Conservation (phyloP, 1,140 invertebrate genomes). For the Diabrotica virgifera region DNA sequence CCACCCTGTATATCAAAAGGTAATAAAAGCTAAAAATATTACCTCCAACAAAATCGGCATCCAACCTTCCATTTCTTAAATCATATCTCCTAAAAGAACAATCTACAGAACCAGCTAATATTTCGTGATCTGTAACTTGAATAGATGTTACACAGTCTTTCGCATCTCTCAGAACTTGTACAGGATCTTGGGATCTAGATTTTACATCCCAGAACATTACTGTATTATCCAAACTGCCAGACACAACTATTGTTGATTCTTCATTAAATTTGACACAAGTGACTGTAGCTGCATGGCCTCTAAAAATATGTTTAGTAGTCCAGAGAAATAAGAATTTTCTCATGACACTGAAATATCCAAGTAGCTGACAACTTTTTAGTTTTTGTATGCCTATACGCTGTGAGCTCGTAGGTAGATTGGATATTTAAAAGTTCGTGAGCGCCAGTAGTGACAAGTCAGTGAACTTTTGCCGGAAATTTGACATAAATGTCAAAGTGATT, state of each 20-base stretch:
- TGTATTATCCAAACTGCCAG: slow-evolving; percentile 88
- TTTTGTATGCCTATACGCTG: too few relatives aligned
- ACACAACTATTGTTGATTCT: slow-evolving; percentile 85
- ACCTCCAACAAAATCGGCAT: slow-evolving; percentile 77
- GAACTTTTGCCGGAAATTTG: too few relatives aligned
- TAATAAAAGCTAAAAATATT: background rate
- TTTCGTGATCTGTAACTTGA: slow-evolving; percentile 83
- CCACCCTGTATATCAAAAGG: too few relatives aligned
- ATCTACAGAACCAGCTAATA: slow-evolving; percentile 89
- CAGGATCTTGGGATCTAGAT: slow-evolving; percentile 67
- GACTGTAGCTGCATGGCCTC: slow-evolving; percentile 84
- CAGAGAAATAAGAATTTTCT: too few relatives aligned
- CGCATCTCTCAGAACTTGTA: slow-evolving; percentile 84
- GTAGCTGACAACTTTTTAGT: too few relatives aligned
- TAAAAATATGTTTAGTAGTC: slow-evolving; percentile 23
- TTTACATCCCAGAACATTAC: slow-evolving; percentile 88
- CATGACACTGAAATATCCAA: too few relatives aligned
- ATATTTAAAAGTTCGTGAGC: too few relatives aligned
- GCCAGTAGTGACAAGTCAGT: too few relatives aligned
- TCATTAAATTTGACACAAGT: slow-evolving; percentile 90
- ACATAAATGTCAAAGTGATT: too few relatives aligned
- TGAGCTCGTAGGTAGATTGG: too few relatives aligned
- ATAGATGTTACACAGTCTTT: slow-evolving; percentile 90
- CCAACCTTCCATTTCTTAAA: slow-evolving; percentile 78
- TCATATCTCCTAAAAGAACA: slow-evolving; percentile 85